Conservation (phyloP, 2,797 vertebrate genomes). For the Hypotaenidia philippensis region DNA sequence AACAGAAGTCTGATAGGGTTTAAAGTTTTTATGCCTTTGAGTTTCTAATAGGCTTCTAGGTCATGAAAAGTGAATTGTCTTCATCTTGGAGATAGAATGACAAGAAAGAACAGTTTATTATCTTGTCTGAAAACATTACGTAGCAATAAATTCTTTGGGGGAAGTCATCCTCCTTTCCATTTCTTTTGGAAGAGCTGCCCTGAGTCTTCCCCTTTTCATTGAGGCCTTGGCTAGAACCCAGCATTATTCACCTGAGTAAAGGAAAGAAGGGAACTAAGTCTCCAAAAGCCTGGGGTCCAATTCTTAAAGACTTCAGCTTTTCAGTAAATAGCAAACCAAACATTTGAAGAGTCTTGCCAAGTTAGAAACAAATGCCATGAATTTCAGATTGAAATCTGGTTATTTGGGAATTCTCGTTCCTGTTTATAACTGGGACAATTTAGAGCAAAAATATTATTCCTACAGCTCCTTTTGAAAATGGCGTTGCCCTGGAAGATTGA, state of each 20-base stretch:
- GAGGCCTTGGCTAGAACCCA: neutral
- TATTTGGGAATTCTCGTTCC: neutral
- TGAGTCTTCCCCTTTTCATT: neutral
- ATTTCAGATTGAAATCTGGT: neutral
- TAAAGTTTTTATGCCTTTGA: constrained; percentile 20
- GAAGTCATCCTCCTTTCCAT: constrained; percentile 1
- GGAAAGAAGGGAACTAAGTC: neutral
- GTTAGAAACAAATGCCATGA: neutral
- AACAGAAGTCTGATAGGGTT: neutral
- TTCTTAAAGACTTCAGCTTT: neutral
- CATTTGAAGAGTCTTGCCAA: neutral
- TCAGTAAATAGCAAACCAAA: neutral
- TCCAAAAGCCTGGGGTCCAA: neutral
- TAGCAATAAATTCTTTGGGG: constrained; percentile 17
- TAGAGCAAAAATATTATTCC: neutral
- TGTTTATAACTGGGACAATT: neutral
- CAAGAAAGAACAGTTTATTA: constrained; percentile 30
- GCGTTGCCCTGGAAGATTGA: neutral
- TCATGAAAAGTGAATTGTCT: constrained; percentile 47
- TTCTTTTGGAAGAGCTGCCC: neutral
- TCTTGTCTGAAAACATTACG: constrained; percentile 33
- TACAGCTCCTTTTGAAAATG: neutral
- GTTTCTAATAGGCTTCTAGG: constrained; percentile 3
- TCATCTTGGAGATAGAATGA: neutral
- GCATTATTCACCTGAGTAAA: neutral